These are phyloP conservation scores for Odontamblyopus rebecca DNA, from an alignment of 2,797 vertebrate genomes.

Conservation along the genomic window DNA sequence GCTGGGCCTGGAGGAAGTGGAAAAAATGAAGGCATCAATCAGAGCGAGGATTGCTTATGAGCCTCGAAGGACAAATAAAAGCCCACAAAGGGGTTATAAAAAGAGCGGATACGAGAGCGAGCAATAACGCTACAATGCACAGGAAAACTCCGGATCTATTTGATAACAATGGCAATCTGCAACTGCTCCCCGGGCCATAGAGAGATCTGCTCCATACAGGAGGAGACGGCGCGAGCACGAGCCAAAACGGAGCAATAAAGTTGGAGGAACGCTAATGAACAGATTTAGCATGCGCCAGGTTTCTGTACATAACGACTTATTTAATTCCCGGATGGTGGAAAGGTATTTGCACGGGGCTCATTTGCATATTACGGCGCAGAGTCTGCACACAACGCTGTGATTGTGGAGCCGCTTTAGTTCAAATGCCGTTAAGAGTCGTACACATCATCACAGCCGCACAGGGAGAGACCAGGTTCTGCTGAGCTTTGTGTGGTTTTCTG, in stretches of 20 bases:
- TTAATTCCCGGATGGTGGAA: slow-evolving; percentile 10
- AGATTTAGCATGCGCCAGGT: slow-evolving; percentile 29
- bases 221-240: slow-evolving; percentile 6
- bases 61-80: slow-evolving; percentile 62
- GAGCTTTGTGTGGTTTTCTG: background rate
- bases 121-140: slow-evolving; percentile 46
- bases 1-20: slow-evolving; percentile 49
- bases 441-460: too few species aligned
- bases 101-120: slow-evolving; percentile 26
- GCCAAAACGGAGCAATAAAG: slow-evolving; percentile 41
- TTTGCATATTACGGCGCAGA: slow-evolving; percentile 27
- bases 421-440: background rate
- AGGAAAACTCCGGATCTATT: slow-evolving; percentile 48
- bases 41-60: slow-evolving; percentile 58
- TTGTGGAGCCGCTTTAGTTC: slow-evolving; percentile 2
- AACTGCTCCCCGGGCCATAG: slow-evolving; percentile 44
- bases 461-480: background rate
- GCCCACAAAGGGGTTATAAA: slow-evolving; percentile 29
- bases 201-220: slow-evolving; percentile 35
- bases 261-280: slow-evolving; percentile 43
- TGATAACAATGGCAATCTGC: slow-evolving; percentile 54
- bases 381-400: slow-evolving; percentile 5
- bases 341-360: slow-evolving; percentile 11
- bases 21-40: slow-evolving; percentile 67
- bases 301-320: slow-evolving; percentile 17